phyloP scores from a whole-genome alignment of 2,113 vertebrate species.

The Silurus meridionalis region DNA sequence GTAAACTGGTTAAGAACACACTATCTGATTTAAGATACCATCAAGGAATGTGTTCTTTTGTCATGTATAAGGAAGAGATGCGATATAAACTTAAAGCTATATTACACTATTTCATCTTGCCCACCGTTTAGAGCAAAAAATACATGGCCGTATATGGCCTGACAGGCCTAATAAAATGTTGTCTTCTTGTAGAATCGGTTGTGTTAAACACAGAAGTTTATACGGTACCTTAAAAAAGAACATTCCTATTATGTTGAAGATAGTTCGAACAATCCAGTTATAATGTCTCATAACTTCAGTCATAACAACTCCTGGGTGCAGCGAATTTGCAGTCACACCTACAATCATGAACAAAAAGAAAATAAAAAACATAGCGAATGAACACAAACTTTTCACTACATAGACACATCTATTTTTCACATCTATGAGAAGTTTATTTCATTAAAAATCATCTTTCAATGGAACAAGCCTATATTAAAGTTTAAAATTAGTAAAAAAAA shows the following conservation, averaged over 20 bases:
- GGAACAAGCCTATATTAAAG: too few species aligned
- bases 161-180: too few species aligned
- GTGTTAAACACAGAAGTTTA: background rate
- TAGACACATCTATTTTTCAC: too few species aligned
- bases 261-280: background rate
- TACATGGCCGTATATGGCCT: too few species aligned
- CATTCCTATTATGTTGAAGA: constrained; percentile 70
- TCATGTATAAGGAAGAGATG: background rate
- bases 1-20: background rate
- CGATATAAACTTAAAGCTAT: too few species aligned
- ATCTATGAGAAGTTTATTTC: too few species aligned
- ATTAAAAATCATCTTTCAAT: too few species aligned
- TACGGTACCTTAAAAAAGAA: constrained; percentile 80
- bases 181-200: too few species aligned
- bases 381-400: too few species aligned
- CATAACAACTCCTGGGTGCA: constrained; percentile 79
- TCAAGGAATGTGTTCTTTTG: background rate
- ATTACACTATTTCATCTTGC: too few species aligned
- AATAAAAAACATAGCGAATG: background rate
- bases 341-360: background rate
- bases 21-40: background rate
- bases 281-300: constrained; percentile 78
- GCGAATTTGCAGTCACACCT: constrained; percentile 80
- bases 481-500: too few species aligned
- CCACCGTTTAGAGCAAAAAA: too few species aligned